Evolutionary conservation across 2,797 vertebrate genomes (phyloP), one percentile per base, ranked within the genome.

Genomic region (Characodon lateralis): DNA sequence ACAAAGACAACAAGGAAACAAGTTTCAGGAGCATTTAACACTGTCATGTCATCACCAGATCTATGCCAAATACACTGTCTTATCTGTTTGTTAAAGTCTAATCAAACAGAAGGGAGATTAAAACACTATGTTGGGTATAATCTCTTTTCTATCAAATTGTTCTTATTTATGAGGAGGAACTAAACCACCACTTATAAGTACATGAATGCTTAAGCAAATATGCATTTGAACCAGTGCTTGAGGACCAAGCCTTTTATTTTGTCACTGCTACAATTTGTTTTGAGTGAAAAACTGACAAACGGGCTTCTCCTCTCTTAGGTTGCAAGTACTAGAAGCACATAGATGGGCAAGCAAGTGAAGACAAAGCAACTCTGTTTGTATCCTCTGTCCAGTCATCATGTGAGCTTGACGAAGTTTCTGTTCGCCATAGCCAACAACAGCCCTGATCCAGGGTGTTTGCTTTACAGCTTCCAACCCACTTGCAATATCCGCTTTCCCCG

Each of bases 181-280:
- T 39, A 65, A 2, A 39, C 31, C 63, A 41, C 35, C 7, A 41
- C 31, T 72, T 77, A 71, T 50, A 0, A 26, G 31, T 35, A 61
- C 28, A 65, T 20, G 16, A 26, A 61, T 8, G 63, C 48, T 7
- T 39, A 31, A 35, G 26, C 79, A 71, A 82, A 77, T 83, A 78
- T 53, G 80, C 75, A 79, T 74, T 72, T 83, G 56, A 53, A 8
- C 20, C 70, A 69, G 83, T 88, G 83, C 89, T 88, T 82, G 87
- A 91, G 84, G 85, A 88, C 91, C 83, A 81, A 88, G 78, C 86
- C 74, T 83, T 89, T 61, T 63, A 48, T 88, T 88, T 88, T 90
- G 87, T 89, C 72, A 9, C 28, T 12, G 43, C 58, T 53, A 4
- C 61, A 35, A 81, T 89, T 83, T 89, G 89, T 31, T 63, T 84